These are phyloP conservation scores for Lepidocyrtinus sp. DNA, from an alignment of 2,888 invertebrate species.

Conservation along the genomic window DNA sequence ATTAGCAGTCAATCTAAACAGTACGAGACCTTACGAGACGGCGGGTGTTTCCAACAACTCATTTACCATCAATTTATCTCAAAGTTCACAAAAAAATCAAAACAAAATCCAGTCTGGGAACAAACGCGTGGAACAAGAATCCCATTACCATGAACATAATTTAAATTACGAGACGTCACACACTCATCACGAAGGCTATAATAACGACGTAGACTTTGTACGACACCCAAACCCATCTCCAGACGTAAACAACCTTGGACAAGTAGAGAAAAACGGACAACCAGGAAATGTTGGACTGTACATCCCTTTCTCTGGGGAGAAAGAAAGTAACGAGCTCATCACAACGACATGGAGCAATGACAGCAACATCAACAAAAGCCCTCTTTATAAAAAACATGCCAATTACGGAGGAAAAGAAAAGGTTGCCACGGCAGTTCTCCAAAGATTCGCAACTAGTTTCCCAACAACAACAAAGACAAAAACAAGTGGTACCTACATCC, in stretches of 20 bases:
- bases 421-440: too few species aligned
- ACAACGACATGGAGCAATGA: background rate
- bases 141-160: conserved; percentile 18
- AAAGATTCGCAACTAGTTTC: background rate
- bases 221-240: background rate
- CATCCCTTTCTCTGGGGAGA: background rate
- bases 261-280: too few species aligned
- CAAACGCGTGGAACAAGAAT: background rate
- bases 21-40: too few species aligned
- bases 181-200: background rate
- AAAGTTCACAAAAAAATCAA: background rate
- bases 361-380: background rate
- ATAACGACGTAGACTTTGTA: too few species aligned
- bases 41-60: background rate
- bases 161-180: conserved; percentile 25
- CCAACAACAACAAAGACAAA: background rate
- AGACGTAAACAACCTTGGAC: background rate
- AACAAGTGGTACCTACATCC: too few species aligned
- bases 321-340: background rate
- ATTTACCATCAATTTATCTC: background rate
- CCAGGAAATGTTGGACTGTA: background rate
- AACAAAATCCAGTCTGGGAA: background rate
- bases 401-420: background rate
- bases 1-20: background rate
- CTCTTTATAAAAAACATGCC: background rate